Evolutionary conservation across 2,888 invertebrate species (phyloP).

Genomic region (Cosmia pyralina): DNA sequence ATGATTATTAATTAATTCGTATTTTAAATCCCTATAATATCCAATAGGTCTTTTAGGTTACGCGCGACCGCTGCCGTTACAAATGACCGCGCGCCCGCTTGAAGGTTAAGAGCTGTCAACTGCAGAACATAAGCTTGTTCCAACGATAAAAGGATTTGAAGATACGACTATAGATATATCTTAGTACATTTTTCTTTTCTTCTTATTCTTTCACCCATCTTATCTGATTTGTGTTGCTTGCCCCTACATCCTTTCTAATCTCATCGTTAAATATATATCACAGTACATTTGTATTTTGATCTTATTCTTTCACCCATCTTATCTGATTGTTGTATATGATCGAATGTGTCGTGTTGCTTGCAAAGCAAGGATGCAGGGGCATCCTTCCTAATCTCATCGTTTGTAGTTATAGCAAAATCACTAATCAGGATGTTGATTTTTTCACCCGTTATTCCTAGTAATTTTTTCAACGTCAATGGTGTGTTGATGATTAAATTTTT

Average conservation of each 20-base stretch:
- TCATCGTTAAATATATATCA: background rate
- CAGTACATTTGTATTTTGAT: background rate
- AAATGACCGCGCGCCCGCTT: too few species aligned
- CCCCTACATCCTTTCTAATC: background rate
- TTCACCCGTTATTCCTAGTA: background rate
- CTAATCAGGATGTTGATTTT: background rate
- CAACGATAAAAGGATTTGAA: background rate
- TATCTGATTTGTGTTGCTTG: background rate
- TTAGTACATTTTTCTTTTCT: background rate
- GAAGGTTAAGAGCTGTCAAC: constrained; percentile 2
- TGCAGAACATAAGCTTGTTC: background rate
- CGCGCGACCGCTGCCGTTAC: too few species aligned
- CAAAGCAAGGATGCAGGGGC: too few species aligned
- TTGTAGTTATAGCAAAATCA: background rate
- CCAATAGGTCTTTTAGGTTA: too few species aligned
- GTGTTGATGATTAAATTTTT: background rate
- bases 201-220: background rate
- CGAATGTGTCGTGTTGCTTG: background rate
- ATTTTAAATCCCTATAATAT: too few species aligned
- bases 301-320: background rate
- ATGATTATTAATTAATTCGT: too few species aligned
- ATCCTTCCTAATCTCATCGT: background rate
- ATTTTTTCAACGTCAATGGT: background rate
- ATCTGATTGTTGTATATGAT: background rate
- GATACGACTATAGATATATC: background rate